Percentiles rank a stretch among this genome's conserved stretches.
These are phyloP conservation scores for Neoitamus cyanurus DNA, from an alignment of 2,888 invertebrate species.

Conservation along the genomic window DNA sequence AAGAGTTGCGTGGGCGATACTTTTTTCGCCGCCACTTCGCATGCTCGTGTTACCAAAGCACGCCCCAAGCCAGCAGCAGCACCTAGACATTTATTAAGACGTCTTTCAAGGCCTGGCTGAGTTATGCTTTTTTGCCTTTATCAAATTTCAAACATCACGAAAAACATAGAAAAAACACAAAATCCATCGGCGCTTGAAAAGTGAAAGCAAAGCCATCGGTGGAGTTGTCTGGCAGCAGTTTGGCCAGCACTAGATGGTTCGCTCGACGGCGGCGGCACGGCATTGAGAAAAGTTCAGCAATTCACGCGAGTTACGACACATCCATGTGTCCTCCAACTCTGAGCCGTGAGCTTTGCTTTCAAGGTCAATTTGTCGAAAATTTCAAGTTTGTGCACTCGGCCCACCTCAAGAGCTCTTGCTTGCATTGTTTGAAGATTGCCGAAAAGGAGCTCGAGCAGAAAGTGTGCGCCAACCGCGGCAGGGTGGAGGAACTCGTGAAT, in stretches of 20 bases:
- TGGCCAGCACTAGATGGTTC: background rate
- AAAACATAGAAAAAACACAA: slow-evolving; percentile 4
- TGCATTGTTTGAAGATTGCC: background rate
- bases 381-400: slow-evolving; percentile 18
- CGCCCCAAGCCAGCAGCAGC: background rate
- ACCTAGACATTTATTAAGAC: background rate
- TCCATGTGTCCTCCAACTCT: background rate
- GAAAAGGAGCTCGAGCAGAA: background rate
- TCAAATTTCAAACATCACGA: background rate
- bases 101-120: slow-evolving; percentile 4
- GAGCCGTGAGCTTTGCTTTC: slow-evolving; percentile 11
- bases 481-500: background rate
- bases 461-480: background rate
- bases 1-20: background rate
- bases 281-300: slow-evolving; percentile 32
- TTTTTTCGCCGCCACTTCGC: background rate
- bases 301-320: slow-evolving; percentile 17
- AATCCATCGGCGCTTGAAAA: slow-evolving; percentile 30
- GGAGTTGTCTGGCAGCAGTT: background rate
- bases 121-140: slow-evolving; percentile 14
- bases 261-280: background rate
- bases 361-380: slow-evolving; percentile 30
- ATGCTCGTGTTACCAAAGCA: background rate
- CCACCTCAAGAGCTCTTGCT: background rate
- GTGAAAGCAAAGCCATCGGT: slow-evolving; percentile 31